Percentiles rank a stretch among this genome's conserved stretches.
These are phyloP conservation scores for Bilobella aurantiaca DNA, from an alignment of 1,140 invertebrate genomes.

Conservation along the genomic window DNA sequence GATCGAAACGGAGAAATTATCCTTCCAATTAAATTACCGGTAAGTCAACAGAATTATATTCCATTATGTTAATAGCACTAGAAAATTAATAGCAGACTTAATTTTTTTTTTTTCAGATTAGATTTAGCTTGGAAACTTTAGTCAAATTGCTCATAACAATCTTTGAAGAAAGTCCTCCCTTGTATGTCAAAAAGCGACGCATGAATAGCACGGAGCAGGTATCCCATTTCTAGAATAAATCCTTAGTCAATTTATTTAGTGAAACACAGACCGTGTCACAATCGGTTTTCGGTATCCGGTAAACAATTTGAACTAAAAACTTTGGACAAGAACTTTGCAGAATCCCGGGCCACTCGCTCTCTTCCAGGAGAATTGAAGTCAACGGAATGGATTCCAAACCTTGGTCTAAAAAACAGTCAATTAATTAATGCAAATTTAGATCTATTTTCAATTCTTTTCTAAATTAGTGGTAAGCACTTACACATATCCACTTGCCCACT, in stretches of 20 bases:
- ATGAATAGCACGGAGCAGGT: not conserved
- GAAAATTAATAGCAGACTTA: not conserved
- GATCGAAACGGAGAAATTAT: not conserved
- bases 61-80: not conserved
- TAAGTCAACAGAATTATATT: not conserved
- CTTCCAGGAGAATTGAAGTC: slow-evolving; percentile 56
- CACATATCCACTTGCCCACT: slow-evolving; percentile 10
- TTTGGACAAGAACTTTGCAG: not conserved
- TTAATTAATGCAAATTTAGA: slow-evolving; percentile 69
- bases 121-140: not conserved
- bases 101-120: not conserved
- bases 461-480: too few relatives aligned
- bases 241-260: not conserved
- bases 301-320: not conserved
- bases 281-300: not conserved
- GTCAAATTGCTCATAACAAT: not conserved
- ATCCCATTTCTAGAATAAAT: not conserved
- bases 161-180: not conserved
- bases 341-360: slow-evolving; percentile 52
- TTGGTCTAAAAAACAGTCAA: slow-evolving; percentile 46
- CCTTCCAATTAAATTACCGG: not conserved
- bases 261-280: not conserved
- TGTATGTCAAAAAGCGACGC: not conserved
- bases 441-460: too few relatives aligned
- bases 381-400: slow-evolving; percentile 63